Percentiles rank a stretch among this genome's conserved stretches.
These are phyloP conservation scores for Volucella zonaria DNA, from an alignment of 2,888 invertebrate species.

Conservation along the genomic window DNA sequence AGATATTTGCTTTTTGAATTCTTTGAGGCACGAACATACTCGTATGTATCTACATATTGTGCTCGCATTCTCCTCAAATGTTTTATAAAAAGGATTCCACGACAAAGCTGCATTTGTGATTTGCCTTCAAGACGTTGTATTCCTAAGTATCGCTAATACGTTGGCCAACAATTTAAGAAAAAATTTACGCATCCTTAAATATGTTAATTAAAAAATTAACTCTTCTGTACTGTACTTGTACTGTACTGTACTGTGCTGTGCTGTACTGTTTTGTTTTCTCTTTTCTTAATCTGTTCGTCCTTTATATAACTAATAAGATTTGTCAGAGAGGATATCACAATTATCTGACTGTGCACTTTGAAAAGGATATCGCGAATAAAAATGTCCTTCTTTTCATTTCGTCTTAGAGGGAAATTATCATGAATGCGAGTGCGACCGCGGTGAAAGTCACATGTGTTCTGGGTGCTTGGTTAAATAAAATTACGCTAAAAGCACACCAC, in stretches of 20 bases:
- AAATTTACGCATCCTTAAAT: slow-evolving; percentile 70
- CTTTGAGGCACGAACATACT: slow-evolving; percentile 45
- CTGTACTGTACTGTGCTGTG: too few relatives aligned
- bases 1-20: slow-evolving; percentile 53
- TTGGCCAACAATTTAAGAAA: slow-evolving; percentile 47
- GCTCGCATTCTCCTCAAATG: slow-evolving; percentile 31
- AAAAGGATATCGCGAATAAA: slow-evolving; percentile 55
- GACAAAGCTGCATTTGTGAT: neutral
- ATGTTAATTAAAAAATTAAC: slow-evolving; percentile 70
- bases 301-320: slow-evolving; percentile 68
- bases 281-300: slow-evolving; percentile 53
- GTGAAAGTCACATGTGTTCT: slow-evolving; percentile 72
- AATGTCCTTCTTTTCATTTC: slow-evolving; percentile 55
- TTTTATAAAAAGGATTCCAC: slow-evolving; percentile 24
- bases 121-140: slow-evolving; percentile 29
- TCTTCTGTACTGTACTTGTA: slow-evolving; percentile 41
- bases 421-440: slow-evolving; percentile 56
- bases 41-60: neutral
- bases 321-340: slow-evolving; percentile 64
- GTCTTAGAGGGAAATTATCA: slow-evolving; percentile 65
- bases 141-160: slow-evolving; percentile 35
- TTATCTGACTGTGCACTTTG: slow-evolving; percentile 60
- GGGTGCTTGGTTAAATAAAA: slow-evolving; percentile 70
- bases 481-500: slow-evolving; percentile 63
- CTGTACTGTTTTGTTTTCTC: slow-evolving; percentile 9